Evolutionary conservation across 2,113 vertebrate genomes (phyloP).

Genomic region (Gallinago undulata): DNA sequence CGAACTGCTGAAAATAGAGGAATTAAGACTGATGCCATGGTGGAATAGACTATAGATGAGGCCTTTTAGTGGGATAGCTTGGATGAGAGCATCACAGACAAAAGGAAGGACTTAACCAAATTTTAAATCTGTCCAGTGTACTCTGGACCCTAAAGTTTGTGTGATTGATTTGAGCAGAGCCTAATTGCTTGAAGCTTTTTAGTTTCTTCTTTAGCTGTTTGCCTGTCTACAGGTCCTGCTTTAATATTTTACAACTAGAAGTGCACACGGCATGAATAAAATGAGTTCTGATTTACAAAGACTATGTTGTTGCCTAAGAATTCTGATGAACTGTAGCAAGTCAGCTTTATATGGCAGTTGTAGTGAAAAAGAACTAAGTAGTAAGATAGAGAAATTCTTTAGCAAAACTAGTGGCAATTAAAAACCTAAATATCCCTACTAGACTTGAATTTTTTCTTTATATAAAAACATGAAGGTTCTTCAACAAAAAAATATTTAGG

Average conservation of each 20-base stretch:
- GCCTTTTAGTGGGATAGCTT: background rate
- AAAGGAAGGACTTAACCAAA: fast-evolving
- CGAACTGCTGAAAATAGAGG: background rate
- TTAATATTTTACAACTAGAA: background rate
- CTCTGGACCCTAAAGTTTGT: background rate
- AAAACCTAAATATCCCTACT: background rate
- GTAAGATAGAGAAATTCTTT: background rate
- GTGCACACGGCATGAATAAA: background rate
- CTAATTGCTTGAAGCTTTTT: background rate
- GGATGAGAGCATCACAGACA: background rate
- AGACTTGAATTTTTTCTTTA: background rate
- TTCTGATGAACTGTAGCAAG: background rate
- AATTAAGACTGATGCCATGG: background rate
- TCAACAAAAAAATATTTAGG: background rate
- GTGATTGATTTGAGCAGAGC: background rate
- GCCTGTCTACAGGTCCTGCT: background rate
- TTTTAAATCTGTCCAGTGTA: background rate
- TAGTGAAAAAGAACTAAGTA: background rate
- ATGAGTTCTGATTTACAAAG: background rate
- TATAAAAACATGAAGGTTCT: background rate
- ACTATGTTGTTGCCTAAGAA: background rate
- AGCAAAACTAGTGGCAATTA: background rate
- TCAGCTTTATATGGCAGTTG: background rate
- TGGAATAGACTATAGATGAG: background rate
- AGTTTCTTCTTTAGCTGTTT: background rate